Evolutionary conservation across 2,888 invertebrate species (phyloP).

Genomic region (Epinotia ramella): DNA sequence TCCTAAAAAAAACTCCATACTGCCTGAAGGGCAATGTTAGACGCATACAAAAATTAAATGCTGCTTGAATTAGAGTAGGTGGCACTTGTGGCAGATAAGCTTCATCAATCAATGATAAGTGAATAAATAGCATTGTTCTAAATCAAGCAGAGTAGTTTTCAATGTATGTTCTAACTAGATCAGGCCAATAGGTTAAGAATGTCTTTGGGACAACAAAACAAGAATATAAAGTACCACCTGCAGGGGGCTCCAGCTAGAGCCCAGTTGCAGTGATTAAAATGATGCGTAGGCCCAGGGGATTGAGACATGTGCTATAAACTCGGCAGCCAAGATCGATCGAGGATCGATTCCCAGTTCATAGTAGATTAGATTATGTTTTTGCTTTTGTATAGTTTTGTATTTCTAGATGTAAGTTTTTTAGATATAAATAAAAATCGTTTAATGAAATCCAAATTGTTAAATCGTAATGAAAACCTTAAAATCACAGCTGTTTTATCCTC

Average conservation of each 20-base stretch:
- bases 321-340: no score
- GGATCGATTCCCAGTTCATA: no score
- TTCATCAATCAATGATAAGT: slow-evolving; percentile 9
- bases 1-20: background rate
- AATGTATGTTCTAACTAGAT: slow-evolving; percentile 29
- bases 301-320: no score
- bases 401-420: no score
- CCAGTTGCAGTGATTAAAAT: no score
- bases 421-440: no score
- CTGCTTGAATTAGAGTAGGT: background rate
- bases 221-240: slow-evolving; percentile 85
- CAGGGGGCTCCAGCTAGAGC: slow-evolving; percentile 90
- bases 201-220: slow-evolving; percentile 54
- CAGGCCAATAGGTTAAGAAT: slow-evolving; percentile 38
- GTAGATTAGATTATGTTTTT: no score
- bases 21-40: background rate
- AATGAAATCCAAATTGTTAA: no score
- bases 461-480: no score
- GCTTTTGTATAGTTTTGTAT: no score
- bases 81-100: slow-evolving; percentile 10
- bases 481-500: no score
- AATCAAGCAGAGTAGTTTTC: background rate
- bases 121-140: background rate
- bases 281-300: no score
- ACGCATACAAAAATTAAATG: background rate